Base-by-base conservation (phyloP, 2,888 invertebrate genomes). In the Coremacera marginata region DNA sequence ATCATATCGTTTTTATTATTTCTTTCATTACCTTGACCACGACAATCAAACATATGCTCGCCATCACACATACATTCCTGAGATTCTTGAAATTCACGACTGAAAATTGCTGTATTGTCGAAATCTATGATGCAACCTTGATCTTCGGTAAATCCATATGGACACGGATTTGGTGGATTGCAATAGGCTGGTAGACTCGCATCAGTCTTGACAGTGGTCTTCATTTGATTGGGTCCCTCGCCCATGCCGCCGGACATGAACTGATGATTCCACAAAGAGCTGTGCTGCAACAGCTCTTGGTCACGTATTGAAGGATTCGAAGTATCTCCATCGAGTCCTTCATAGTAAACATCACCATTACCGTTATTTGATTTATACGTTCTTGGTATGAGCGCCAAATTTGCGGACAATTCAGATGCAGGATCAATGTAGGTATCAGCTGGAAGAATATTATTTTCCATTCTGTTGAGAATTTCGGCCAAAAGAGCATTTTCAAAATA, bases 141-240 rank as follows among this genome's bases (percentile, higher is more conserved):
- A 70, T 68, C 78, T 62, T 81, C 78, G 92, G 89, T 85, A 87
- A 96, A 98, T 81, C 98, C 99, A 78, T 96, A 93, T 2, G 99
- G 99, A 87, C 99, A 99, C 0, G 99, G 99, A 90, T 99, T 99
- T 2, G 99, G 99, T 0, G 99, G 99, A 89, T 98, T 98, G 89
- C 99, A 99, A 90, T 99, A 99, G 25, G 99, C 98, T 0, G 99
- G 99, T 77, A 99, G 91, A 16, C 95, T 94, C 11, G 95, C 95
- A 86, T 99, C 98, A 4, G 95, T 94, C 90, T 98, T 98, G 70
- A 97, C 93, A 89, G 95, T 94, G 82, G 88, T 82, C 51, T 87
- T 89, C 16, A 87, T 84, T 19, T 87, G 87, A 79, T 86, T 89
- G 16, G 88, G 89, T 11, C 86, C 86, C 88, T 96, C 96, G 14